Percentiles rank a stretch among this genome's conserved stretches.
Evolutionary conservation across 2,113 vertebrate genomes (phyloP).

Genomic region (Channa argus): DNA sequence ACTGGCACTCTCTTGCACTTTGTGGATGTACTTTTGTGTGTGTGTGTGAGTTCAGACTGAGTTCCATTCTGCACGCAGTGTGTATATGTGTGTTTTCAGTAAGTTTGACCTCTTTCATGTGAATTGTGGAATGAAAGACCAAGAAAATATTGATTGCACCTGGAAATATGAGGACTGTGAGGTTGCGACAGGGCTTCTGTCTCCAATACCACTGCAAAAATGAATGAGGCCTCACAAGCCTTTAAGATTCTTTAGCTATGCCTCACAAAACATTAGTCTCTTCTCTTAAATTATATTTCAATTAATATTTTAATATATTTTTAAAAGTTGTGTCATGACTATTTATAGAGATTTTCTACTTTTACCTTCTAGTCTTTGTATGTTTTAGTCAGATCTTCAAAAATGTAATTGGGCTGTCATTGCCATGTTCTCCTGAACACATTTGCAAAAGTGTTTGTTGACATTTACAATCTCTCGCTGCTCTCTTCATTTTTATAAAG

Average conservation of each 20-base stretch:
- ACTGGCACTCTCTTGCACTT: constrained; percentile 79
- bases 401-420: constrained; percentile 17
- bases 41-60: constrained; percentile 13
- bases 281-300: constrained; percentile 38
- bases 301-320: constrained; percentile 74
- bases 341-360: constrained; percentile 83
- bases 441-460: constrained; percentile 28
- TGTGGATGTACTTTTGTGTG: constrained; percentile 57
- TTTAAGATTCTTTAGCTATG: constrained; percentile 34
- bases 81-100: constrained; percentile 33
- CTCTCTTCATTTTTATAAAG: constrained; percentile 26
- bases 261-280: constrained; percentile 46
- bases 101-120: constrained; percentile 35
- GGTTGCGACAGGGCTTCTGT: constrained; percentile 20
- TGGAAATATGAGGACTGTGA: constrained; percentile 29
- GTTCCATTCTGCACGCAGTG: constrained; percentile 31
- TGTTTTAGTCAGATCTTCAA: constrained; percentile 26
- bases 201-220: constrained; percentile 20
- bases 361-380: constrained; percentile 54
- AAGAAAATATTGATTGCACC: constrained; percentile 54
- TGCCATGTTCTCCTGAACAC: constrained; percentile 42
- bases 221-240: constrained; percentile 21
- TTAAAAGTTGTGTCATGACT: constrained; percentile 67
- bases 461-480: constrained; percentile 40
- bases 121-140: constrained; percentile 37